Evolutionary conservation across 2,797 vertebrate genomes (phyloP).

Genomic region (Scolopax bukidnonensis): DNA sequence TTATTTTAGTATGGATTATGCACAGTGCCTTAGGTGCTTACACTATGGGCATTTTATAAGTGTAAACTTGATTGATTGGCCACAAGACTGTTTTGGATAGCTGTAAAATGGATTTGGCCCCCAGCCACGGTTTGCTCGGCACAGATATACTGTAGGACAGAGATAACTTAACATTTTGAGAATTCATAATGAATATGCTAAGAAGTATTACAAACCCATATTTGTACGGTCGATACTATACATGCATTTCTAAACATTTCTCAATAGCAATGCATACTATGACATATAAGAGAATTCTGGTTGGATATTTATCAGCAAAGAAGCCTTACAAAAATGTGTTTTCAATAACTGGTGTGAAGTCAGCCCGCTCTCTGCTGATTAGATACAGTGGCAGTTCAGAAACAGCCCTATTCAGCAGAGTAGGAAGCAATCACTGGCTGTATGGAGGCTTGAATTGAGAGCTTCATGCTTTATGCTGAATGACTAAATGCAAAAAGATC

Average conservation of each 20-base stretch:
- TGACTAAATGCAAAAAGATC: slow-evolving; percentile 12
- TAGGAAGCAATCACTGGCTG: slow-evolving; percentile 37
- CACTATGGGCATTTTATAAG: slow-evolving; percentile 33
- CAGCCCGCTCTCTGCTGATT: slow-evolving; percentile 67
- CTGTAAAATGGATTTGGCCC: slow-evolving; percentile 72
- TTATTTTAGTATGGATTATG: slow-evolving; percentile 54
- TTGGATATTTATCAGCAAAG: slow-evolving; percentile 56
- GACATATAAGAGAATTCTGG: slow-evolving; percentile 34
- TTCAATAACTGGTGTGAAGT: slow-evolving; percentile 63
- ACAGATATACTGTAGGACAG: slow-evolving; percentile 44
- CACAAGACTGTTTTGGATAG: slow-evolving; percentile 65
- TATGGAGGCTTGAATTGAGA: slow-evolving; percentile 24
- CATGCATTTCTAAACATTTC: slow-evolving; percentile 46
- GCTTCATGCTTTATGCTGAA: slow-evolving; percentile 43
- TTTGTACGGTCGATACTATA: slow-evolving; percentile 35
- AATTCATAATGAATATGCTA: slow-evolving; percentile 61
- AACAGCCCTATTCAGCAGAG: slow-evolving; percentile 54
- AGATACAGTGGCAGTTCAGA: slow-evolving; percentile 54
- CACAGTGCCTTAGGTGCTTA: slow-evolving; percentile 26
- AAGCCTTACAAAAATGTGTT: slow-evolving; percentile 57
- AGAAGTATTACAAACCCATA: slow-evolving; percentile 42
- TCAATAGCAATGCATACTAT: slow-evolving; percentile 47
- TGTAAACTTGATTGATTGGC: slow-evolving; percentile 68
- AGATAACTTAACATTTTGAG: slow-evolving; percentile 59
- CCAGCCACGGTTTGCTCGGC: slow-evolving; percentile 50